Conservation (phyloP, 2,888 invertebrate species). For the Pyrrhosoma nymphula region DNA sequence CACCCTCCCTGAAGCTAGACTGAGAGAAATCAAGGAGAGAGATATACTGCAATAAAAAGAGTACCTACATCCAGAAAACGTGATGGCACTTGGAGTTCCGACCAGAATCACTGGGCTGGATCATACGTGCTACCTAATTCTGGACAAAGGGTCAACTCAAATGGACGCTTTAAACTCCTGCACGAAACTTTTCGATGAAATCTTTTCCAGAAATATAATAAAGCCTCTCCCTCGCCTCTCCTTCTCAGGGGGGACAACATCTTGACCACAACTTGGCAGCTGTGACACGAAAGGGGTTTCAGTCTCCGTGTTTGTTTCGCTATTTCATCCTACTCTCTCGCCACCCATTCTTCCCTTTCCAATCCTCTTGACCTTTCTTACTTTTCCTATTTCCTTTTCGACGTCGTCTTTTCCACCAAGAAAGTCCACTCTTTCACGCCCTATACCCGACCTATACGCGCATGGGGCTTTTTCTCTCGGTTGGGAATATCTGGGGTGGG, state of each 20-base stretch:
- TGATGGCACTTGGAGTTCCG: not conserved
- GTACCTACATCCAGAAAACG: not conserved
- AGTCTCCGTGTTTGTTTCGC: not conserved
- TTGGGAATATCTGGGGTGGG: not conserved
- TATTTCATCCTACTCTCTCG: not conserved
- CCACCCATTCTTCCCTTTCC: not conserved
- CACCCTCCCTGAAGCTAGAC: no score
- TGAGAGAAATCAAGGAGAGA: no score
- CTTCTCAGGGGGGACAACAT: not conserved
- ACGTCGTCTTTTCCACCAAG: not conserved
- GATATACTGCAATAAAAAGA: not conserved
- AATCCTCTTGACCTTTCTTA: not conserved
- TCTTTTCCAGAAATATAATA: not conserved
- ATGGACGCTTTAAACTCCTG: not conserved
- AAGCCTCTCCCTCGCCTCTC: not conserved
- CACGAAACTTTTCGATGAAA: not conserved
- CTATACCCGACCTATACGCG: not conserved
- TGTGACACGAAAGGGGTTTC: slow-evolving; percentile 1
- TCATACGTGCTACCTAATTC: not conserved
- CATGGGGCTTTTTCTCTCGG: not conserved
- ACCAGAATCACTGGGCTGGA: not conserved
- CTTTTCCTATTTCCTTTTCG: not conserved
- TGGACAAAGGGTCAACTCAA: not conserved
- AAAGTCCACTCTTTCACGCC: not conserved
- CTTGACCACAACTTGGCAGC: slow-evolving; percentile 6